Base-by-base conservation (phyloP, 2,797 vertebrate species). In the Danio choprae region DNA sequence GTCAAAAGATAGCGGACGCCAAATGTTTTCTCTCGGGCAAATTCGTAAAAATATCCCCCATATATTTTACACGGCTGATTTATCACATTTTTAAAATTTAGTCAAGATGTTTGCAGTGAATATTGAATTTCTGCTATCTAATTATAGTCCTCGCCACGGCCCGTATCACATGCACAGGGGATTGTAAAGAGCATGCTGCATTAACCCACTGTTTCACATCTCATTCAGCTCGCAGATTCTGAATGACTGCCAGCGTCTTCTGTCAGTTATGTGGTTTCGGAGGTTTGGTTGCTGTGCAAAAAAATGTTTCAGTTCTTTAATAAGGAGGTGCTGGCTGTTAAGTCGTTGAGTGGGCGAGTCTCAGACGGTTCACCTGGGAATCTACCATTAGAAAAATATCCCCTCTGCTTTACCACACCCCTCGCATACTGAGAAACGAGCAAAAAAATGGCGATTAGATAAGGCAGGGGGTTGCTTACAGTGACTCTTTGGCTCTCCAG, bases 321-420 rank as follows among this genome's bases (percentile, higher is more conserved):
- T 86, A 83, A 89, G 81, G 9, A 64, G 1, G 56, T 78, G 65
- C 71, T 71, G 60, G 40, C 79, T 87, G 71, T 63, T 65, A 59
- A 67, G 76, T 73, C 44, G 29, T 83, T 83, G 78, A 36, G 9
- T 76, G 53, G 76, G 75, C 63, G 41, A 60, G 82, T 75, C 72
- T 81, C 53, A 62, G 80, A 81, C 41, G 68, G 55, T 79, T 87
- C 71, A 85, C 74, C 48, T 16, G 90, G 90, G 88, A 90, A 90
- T 91, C 84, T 85, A 93, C 89, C 91, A 64, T 55, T 53, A 80
- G 56, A 84, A 84, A 13, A 83, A 85, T 71, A 58, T 65, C 80
- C 50, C 36, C 74, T 43, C 16, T 53, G 18, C 56, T 73, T 64
- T 18, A 62, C 77, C 68, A 48, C 43, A 55, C 64, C 70, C 41